A percentile compares a stretch with the other conserved stretches of the same genome.
These are phyloP conservation scores for Cuniculus paca DNA, from an alignment of 2,797 vertebrate genomes.

Conservation along the genomic window DNA sequence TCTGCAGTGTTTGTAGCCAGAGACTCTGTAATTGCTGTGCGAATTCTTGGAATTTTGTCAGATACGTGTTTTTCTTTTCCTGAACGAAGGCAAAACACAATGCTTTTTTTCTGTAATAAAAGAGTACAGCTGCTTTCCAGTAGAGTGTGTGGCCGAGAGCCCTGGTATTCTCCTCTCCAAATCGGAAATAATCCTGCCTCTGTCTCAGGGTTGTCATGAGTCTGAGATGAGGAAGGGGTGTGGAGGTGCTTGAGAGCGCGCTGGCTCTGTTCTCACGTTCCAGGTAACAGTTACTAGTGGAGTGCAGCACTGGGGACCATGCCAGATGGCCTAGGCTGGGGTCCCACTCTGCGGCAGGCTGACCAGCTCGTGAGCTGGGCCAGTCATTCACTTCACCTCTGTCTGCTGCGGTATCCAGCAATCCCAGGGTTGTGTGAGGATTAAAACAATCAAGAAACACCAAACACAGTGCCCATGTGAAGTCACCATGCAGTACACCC, in stretches of 20 bases:
- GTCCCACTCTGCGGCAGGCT: too few relatives aligned
- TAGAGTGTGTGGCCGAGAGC: neutral
- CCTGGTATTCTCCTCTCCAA: constrained; percentile 53
- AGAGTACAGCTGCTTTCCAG: constrained; percentile 8
- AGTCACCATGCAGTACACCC: neutral
- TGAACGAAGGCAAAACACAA: constrained; percentile 25
- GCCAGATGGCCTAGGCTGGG: too few relatives aligned
- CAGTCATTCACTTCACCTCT: neutral
- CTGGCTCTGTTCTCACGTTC: neutral
- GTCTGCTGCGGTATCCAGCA: neutral
- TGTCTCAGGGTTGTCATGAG: rapidly evolving
- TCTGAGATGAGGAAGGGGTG: neutral
- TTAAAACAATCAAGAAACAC: neutral
- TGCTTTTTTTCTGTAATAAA: constrained; percentile 40
- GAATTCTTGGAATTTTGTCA: constrained; percentile 74
- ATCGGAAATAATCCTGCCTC: constrained; percentile 15
- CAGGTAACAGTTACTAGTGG: neutral
- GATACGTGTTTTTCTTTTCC: constrained; percentile 23
- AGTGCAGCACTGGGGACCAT: rapidly evolving
- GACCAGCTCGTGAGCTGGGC: neutral
- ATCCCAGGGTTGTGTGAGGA: neutral
- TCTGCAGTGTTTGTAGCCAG: constrained; percentile 61
- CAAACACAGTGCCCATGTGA: neutral
- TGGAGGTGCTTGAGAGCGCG: neutral
- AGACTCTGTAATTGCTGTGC: constrained; percentile 71